phyloP scores from a whole-genome alignment of 30 jellyfish, hydroid and myxozoan species.

The Hydra vulgaris region DNA sequence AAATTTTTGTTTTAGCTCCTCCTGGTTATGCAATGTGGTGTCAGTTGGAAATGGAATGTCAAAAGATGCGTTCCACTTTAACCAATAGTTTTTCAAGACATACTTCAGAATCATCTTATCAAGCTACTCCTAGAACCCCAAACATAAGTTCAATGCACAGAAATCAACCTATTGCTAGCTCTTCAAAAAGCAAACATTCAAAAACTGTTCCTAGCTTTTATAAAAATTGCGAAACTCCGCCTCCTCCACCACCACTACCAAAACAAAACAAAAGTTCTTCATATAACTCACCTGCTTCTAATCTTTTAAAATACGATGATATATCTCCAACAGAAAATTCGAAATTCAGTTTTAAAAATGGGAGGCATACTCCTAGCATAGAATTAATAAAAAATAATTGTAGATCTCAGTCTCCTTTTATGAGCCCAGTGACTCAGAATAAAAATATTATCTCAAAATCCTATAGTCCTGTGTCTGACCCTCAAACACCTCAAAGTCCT shows the following conservation, averaged over 20 bases:
- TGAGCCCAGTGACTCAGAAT: conserved; percentile 15
- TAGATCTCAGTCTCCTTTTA: conserved; percentile 5
- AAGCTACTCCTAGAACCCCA: conserved; percentile 63
- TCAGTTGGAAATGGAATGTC: conserved; percentile 26
- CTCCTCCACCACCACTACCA: conserved; percentile 33
- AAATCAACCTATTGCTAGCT: conserved; percentile 56
- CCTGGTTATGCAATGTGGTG: conserved; percentile 25
- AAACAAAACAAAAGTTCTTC: not conserved
- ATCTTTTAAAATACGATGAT: conserved; percentile 61
- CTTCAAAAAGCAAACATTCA: conserved; percentile 21
- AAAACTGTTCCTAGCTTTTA: conserved; percentile 48
- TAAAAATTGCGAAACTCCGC: conserved; percentile 9
- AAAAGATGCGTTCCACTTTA: conserved; percentile 5
- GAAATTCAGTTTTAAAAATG: conserved; percentile 6
- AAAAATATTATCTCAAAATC: not conserved
- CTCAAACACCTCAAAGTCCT: conserved; percentile 25
- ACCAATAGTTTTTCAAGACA: not conserved
- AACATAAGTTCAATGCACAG: conserved; percentile 53
- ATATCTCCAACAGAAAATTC: conserved; percentile 77
- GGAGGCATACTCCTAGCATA: conserved; percentile 4
- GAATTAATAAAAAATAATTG: not conserved
- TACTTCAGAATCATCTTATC: conserved; percentile 14
- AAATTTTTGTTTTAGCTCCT: conserved; percentile 21
- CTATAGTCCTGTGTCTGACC: conserved; percentile 27
- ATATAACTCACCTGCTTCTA: conserved; percentile 24